Base-by-base conservation (phyloP, 2,888 invertebrate genomes). In the Lasioglossum leucozonium region DNA sequence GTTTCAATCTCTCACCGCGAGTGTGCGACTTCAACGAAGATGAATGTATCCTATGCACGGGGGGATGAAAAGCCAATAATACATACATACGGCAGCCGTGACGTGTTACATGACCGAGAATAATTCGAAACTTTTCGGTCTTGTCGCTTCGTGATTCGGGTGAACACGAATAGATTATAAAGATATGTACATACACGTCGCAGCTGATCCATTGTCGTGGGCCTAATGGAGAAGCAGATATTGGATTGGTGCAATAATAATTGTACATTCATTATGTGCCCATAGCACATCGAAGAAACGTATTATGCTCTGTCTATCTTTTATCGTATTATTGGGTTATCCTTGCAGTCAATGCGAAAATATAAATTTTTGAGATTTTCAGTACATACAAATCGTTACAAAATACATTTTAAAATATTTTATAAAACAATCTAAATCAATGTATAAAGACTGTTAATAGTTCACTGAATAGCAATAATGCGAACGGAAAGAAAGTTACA, bases 61-160 rank as follows among this genome's bases (percentile, higher is more conserved):
- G 11, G 13, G 47, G 75, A 72, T 79, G 79, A 72, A 73, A 85
- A 83, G 84, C 72, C 72, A 83, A 83, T 85, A 85, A 85, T 67
- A 65, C 76, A 85, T 67, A 65, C 76, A 73, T 65, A 34, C 51
- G 47, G 37, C 40, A 58, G 71, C 77, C 34, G 47, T 73, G 69
- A 40, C 80, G 40, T 30, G n/a, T 72, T 34, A n/a, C 72, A 72
- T 13, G 51, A 16, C 44, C 47, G 34, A 22, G 22, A 47, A 40
- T 40, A 40, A 40, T 69, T 13, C 40, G 69, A 0, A 69, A 40
- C 69, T n/a, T 69, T 40, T n/a, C 13, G 22, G 37, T 11, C 40
- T 10, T 5, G 37, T 40, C 37, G 69, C 22, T 40, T 69, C 69
- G n/a, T n/a, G 11, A 1, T 13, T 69, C 40, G 5, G 0, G 5